A percentile compares a stretch with the other conserved stretches of the same genome.
Evolutionary conservation across 2,888 invertebrate species (phyloP).

Genomic region (Plutella xylostella): DNA sequence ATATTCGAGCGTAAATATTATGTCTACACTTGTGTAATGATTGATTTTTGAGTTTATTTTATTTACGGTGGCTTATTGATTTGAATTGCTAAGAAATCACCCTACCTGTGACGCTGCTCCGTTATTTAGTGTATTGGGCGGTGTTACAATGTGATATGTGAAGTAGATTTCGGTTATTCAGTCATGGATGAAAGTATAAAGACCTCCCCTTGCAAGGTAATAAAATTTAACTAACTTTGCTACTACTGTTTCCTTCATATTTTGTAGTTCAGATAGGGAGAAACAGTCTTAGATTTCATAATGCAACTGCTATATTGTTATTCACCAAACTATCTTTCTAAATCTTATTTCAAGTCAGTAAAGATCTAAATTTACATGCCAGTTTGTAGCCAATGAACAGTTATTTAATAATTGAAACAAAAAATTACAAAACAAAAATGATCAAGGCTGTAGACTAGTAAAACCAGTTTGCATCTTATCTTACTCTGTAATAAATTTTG

Average conservation of each 20-base stretch:
- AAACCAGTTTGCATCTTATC: no score
- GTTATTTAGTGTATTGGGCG: conserved; percentile 38
- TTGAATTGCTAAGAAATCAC: conserved; percentile 57
- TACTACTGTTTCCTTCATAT: conserved; percentile 29
- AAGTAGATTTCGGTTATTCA: conserved; percentile 47
- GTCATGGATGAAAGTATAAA: conserved; percentile 62
- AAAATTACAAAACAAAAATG: no score
- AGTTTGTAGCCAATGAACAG: no score
- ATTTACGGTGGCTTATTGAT: conserved; percentile 58
- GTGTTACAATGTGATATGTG: conserved; percentile 53
- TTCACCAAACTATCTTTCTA: no score
- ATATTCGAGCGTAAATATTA: conserved; percentile 42
- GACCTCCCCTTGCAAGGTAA: conserved; percentile 67
- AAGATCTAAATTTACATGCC: no score
- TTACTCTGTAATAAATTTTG: no score
- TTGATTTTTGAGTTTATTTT: conserved; percentile 62
- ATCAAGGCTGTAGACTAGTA: no score
- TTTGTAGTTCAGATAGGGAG: conserved; percentile 19
- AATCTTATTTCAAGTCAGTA: no score
- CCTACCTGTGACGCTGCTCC: conserved; percentile 48
- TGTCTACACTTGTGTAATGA: conserved; percentile 46
- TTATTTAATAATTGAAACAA: no score
- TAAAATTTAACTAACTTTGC: conserved; percentile 38
- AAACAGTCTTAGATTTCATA: conserved; percentile 12
- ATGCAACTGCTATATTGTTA: no score